Evolutionary conservation across 2,888 invertebrate species (phyloP).

Genomic region (Agrotis segetum): DNA sequence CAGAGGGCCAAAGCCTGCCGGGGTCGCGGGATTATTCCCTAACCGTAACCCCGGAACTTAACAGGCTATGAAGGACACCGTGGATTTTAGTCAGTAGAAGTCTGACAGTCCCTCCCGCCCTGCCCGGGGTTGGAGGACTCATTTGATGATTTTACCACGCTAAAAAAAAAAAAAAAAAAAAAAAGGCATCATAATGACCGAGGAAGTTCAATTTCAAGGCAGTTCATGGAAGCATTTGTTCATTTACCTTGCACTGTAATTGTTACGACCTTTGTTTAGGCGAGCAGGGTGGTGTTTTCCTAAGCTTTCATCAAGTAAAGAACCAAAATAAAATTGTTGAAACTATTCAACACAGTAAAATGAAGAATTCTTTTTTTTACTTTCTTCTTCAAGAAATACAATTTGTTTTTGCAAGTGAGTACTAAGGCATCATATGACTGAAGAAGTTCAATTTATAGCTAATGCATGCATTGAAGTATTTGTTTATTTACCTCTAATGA

Average conservation of each 20-base stretch:
- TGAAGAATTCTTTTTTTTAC: no score
- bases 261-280: conserved; percentile 58
- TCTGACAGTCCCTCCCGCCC: no score
- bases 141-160: no score
- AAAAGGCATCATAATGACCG: conserved; percentile 26
- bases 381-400: background rate
- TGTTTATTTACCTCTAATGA: conserved; percentile 22
- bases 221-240: conserved; percentile 47
- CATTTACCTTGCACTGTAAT: conserved; percentile 56
- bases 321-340: no score
- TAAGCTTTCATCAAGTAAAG: conserved; percentile 1
- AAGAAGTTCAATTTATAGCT: conserved; percentile 61
- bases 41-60: no score
- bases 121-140: no score
- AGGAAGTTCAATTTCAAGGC: conserved; percentile 64
- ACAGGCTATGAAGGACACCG: no score
- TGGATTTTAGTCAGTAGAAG: no score
- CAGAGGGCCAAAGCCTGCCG: no score
- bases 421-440: conserved; percentile 28
- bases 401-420: background rate
- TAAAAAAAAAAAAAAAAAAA: no score
- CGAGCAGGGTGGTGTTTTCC: conserved; percentile 29
- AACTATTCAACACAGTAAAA: no score
- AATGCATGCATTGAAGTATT: conserved; percentile 47
- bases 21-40: no score